Evolutionary conservation across 2,888 invertebrate species (phyloP).

Genomic region (Himalopsyche anomala): DNA sequence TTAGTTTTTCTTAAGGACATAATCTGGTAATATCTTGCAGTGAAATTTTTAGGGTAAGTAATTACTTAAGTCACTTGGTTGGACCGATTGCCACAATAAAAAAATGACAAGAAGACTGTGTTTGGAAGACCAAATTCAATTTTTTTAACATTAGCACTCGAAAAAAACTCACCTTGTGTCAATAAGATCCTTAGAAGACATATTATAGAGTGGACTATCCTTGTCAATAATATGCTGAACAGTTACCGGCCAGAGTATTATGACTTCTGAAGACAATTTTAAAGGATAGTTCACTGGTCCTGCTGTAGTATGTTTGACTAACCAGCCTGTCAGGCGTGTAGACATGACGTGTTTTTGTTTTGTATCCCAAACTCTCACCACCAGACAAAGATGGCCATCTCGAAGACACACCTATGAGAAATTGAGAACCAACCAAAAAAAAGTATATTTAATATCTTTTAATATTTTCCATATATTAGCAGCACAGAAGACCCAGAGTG

Average conservation of each 20-base stretch:
- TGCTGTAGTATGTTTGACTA: slow-evolving; percentile 76
- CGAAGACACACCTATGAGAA: slow-evolving; percentile 82
- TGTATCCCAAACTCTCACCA: slow-evolving; percentile 89
- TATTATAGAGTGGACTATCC: slow-evolving; percentile 86
- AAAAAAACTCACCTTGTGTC: slow-evolving; percentile 74
- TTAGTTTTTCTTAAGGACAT: too few relatives aligned
- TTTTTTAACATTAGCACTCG: too few relatives aligned
- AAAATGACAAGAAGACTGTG: too few relatives aligned
- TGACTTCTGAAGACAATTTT: slow-evolving; percentile 81
- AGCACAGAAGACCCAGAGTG: too few relatives aligned
- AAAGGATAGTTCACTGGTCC: slow-evolving; percentile 79
- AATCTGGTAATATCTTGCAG: too few relatives aligned
- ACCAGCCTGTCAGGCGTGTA: slow-evolving; percentile 85
- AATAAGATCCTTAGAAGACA: slow-evolving; percentile 87
- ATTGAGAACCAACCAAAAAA: neutral
- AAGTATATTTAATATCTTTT: too few relatives aligned
- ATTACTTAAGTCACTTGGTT: too few relatives aligned
- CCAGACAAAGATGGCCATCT: slow-evolving; percentile 86
- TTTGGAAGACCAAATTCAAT: too few relatives aligned
- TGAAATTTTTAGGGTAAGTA: too few relatives aligned
- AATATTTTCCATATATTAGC: too few relatives aligned
- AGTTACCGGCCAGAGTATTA: slow-evolving; percentile 89
- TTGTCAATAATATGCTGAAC: slow-evolving; percentile 89
- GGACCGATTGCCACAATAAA: too few relatives aligned
- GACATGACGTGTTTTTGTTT: slow-evolving; percentile 87